These are phyloP conservation scores for Parambassis ranga DNA, from an alignment of 2,797 vertebrate species.

Conservation along the genomic window DNA sequence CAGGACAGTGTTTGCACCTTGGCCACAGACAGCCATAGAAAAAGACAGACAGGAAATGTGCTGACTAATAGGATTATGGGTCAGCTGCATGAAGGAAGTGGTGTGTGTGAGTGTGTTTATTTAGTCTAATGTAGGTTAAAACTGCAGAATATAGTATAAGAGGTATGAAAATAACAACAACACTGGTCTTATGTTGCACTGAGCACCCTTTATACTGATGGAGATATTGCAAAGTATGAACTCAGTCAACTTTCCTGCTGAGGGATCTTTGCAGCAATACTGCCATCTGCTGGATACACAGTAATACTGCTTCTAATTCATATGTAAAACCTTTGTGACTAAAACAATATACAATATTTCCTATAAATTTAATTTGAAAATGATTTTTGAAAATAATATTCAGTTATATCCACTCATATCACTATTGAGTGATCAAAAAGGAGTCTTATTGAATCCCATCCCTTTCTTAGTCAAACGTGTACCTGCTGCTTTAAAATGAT, in stretches of 20 bases:
- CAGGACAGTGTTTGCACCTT: neutral
- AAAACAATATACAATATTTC: too few relatives aligned
- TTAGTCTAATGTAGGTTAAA: neutral
- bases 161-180: too few relatives aligned
- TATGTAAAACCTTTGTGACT: too few relatives aligned
- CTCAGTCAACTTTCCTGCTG: neutral
- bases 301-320: neutral
- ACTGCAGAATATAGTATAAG: too few relatives aligned
- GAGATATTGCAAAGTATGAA: neutral
- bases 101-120: neutral
- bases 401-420: too few relatives aligned
- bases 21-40: slow-evolving; percentile 10
- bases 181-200: too few relatives aligned
- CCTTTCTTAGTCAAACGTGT: too few relatives aligned
- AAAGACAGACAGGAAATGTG: slow-evolving; percentile 38
- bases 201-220: neutral
- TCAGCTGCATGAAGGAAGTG: neutral
- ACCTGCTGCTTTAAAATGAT: too few relatives aligned
- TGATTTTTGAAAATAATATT: too few relatives aligned
- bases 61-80: slow-evolving; percentile 36
- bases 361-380: too few relatives aligned
- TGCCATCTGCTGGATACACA: neutral
- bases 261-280: neutral
- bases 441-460: too few relatives aligned
- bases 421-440: too few relatives aligned